phyloP scores from a whole-genome alignment of 2,888 invertebrate species.

The Heteropelma amictum region DNA sequence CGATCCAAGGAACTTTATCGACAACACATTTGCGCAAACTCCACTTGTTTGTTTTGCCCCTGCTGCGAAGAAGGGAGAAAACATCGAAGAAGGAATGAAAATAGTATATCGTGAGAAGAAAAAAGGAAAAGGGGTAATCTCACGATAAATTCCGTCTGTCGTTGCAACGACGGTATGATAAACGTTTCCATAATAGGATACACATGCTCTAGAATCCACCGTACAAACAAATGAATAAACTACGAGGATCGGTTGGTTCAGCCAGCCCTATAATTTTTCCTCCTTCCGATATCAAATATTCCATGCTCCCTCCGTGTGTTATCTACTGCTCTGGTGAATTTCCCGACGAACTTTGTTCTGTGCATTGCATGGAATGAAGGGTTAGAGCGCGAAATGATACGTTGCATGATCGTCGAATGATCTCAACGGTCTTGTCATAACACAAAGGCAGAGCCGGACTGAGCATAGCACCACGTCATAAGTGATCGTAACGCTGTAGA shows the following conservation, averaged over 20 bases:
- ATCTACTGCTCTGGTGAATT: slow-evolving; percentile 2
- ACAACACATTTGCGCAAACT: slow-evolving; percentile 10
- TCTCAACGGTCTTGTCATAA: too few relatives aligned
- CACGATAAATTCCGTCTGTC: slow-evolving; percentile 5
- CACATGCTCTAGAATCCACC: not conserved
- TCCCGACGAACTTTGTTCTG: not conserved
- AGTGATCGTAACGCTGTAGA: not conserved
- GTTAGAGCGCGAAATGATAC: too few relatives aligned
- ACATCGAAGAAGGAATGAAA: not conserved
- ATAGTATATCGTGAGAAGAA: not conserved
- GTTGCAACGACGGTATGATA: slow-evolving; percentile 11
- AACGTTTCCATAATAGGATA: not conserved
- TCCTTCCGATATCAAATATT: slow-evolving; percentile 28
- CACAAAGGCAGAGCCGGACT: too few relatives aligned
- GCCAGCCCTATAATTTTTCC: not conserved
- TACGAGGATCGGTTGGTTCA: slow-evolving; percentile 1
- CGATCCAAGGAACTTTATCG: too few relatives aligned
- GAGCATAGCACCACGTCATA: slow-evolving; percentile 4
- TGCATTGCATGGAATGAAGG: not conserved
- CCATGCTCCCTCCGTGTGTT: not conserved
- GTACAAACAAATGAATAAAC: slow-evolving; percentile 45
- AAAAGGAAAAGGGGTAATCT: not conserved
- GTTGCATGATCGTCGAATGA: too few relatives aligned
- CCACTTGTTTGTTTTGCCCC: not conserved
- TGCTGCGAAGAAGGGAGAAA: too few relatives aligned